Evolutionary conservation across 2,888 invertebrate species (phyloP).

Genomic region (Arge pagana): DNA sequence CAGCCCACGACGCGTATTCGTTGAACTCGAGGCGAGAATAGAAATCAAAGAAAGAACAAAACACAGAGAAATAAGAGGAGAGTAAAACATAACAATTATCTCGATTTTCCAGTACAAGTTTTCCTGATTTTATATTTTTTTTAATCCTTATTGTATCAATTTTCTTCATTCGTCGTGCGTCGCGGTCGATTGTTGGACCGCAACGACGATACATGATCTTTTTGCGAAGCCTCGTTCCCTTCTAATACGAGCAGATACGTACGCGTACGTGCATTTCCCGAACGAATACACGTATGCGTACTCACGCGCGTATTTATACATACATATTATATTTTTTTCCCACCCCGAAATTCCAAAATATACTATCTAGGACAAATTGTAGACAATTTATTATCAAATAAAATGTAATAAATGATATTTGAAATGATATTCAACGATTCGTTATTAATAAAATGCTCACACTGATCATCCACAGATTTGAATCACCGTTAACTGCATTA

Average conservation of each 20-base stretch:
- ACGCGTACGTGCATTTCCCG: conserved; percentile 19
- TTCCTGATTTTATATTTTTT: conserved; percentile 23
- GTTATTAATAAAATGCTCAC: no score
- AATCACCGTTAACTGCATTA: no score
- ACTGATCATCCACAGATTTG: no score
- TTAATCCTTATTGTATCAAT: conserved; percentile 1
- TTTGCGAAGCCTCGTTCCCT: conserved; percentile 13
- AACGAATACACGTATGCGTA: conserved; percentile 23
- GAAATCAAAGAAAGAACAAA: conserved; percentile 11
- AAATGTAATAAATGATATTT: conserved; percentile 55
- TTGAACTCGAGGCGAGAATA: no score
- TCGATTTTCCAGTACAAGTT: conserved; percentile 31
- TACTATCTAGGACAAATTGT: conserved; percentile 57
- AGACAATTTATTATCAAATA: conserved; percentile 58
- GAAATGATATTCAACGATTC: conserved; percentile 37
- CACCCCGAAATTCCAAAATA: conserved; percentile 51
- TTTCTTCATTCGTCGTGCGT: conserved; percentile 12
- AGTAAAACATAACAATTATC: not conserved
- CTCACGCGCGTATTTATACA: conserved; percentile 21
- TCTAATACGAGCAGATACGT: conserved; percentile 18
- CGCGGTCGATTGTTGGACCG: conserved; percentile 1
- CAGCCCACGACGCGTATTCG: no score
- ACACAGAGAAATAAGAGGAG: not conserved
- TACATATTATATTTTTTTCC: conserved; percentile 38
- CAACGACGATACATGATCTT: not conserved